These are phyloP conservation scores for Brachionus angularis DNA, from an alignment of 1,140 invertebrate species.

Conservation along the genomic window DNA sequence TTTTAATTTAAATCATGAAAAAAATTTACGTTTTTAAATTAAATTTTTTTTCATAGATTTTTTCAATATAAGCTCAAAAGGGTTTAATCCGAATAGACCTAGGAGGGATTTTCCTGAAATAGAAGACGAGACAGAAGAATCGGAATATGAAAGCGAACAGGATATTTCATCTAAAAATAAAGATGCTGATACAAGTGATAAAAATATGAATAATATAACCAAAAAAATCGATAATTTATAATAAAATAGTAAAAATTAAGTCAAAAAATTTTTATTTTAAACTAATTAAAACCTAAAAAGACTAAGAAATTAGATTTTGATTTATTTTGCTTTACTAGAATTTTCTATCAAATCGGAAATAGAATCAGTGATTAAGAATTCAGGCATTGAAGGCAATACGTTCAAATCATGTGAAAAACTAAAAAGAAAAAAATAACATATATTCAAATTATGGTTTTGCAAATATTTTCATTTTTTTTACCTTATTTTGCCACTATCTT, in stretches of 20 bases:
- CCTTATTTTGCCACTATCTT: slow-evolving; percentile 37
- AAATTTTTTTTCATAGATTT: not conserved
- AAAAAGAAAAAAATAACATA: not conserved
- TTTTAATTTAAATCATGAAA: not conserved
- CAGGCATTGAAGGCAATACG: slow-evolving; percentile 37
- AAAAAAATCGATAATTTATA: too few relatives aligned
- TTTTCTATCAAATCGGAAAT: slow-evolving; percentile 1
- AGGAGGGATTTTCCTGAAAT: slow-evolving; percentile 7
- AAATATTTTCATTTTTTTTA: too few relatives aligned
- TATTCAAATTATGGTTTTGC: too few relatives aligned
- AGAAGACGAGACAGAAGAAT: not conserved
- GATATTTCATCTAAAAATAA: too few relatives aligned
- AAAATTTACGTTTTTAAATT: not conserved
- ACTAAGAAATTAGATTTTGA: not conserved
- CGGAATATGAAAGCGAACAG: not conserved
- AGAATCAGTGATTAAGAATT: not conserved
- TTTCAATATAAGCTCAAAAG: slow-evolving; percentile 13
- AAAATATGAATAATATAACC: too few relatives aligned
- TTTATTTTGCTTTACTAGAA: slow-evolving; percentile 13
- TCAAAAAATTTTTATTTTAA: not conserved
- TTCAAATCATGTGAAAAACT: slow-evolving; percentile 40
- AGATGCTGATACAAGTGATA: too few relatives aligned
- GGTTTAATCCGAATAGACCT: slow-evolving; percentile 13
- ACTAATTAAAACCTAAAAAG: not conserved
- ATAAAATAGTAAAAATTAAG: too few relatives aligned